Evolutionary conservation across 30 jellyfish, hydroid and myxozoan species (phyloP), one percentile per base, ranked within the genome.

Genomic region (Pelagia noctiluca): DNA sequence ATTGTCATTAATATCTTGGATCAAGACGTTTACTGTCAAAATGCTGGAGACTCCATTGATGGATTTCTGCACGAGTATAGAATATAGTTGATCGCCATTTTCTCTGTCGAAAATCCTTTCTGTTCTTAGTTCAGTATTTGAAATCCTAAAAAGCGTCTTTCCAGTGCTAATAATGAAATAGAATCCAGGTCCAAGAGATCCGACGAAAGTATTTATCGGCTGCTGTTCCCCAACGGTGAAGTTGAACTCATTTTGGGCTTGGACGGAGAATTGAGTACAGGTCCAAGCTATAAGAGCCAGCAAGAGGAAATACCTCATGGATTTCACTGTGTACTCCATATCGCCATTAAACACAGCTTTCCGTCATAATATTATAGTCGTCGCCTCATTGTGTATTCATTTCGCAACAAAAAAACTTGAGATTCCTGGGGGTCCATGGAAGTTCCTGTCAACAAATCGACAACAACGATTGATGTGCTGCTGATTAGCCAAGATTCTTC

Each of bases 1-100:
- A 52, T 86, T 76, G 67, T 92, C 98, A 64, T 92, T 92, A 11
- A 92, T 76, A 67, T 92, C 98, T 1, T 22, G 22, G 0, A 92
- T 73, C 24, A n/a, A 35, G 63, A 86, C 92, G 16, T 4, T 31
- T 3, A 52, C 21, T 52, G 7, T 52, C 68, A 52, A 52, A 2
- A 52, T 8, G 2, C 4, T 2, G 21, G 12, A 3, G 2, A 3
- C 28, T 3, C 28, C 68, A 19, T 52, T 52, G 16, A 30, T 2
- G 4, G 21, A 8, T 30, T 3, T 8, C 68, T 30, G 16, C 4
- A 30, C 68, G 4, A 52, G 7, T 52, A 52, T 52, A 25, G 12
- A 8, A 52, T 10, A 52, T 19, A 4, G 12, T 25, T 30, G 16
- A 52, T 52, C 68, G 68, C 68, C 68, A 52, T 8, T 52, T 52